Percentiles rank a stretch among this genome's conserved stretches.
Evolutionary conservation across 1,140 invertebrate genomes (phyloP).

Genomic region (Ostrea edulis): DNA sequence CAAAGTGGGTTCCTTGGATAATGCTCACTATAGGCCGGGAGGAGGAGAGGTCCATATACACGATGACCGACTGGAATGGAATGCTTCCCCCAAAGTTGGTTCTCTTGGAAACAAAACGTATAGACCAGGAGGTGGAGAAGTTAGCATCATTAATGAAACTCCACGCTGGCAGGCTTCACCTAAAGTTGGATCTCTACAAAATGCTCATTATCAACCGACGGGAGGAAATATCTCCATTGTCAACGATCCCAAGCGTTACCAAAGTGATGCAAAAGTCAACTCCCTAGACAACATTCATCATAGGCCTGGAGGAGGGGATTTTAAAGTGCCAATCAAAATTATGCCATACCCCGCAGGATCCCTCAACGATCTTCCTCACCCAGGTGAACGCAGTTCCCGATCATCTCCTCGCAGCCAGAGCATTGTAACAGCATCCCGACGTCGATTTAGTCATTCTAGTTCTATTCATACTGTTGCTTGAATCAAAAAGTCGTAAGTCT

Average conservation of each 20-base stretch:
- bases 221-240: slow-evolving; percentile 71
- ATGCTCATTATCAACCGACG: slow-evolving; percentile 63
- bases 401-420: slow-evolving; percentile 1
- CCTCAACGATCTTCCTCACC: slow-evolving; percentile 46
- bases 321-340: slow-evolving; percentile 61
- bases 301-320: slow-evolving; percentile 68
- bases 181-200: slow-evolving; percentile 84
- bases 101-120: slow-evolving; percentile 87
- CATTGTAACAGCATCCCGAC: slow-evolving; percentile 12
- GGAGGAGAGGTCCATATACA: slow-evolving; percentile 70
- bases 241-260: slow-evolving; percentile 85
- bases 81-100: slow-evolving; percentile 71
- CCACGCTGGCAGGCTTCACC: slow-evolving; percentile 70
- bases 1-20: slow-evolving; percentile 71
- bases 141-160: slow-evolving; percentile 67
- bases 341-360: slow-evolving; percentile 47
- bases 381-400: slow-evolving; percentile 30
- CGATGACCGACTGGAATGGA: slow-evolving; percentile 63
- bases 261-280: slow-evolving; percentile 59
- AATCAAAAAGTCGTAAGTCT: slow-evolving; percentile 4
- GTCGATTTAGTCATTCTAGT: slow-evolving; percentile 22
- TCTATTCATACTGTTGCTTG: slow-evolving; percentile 28
- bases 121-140: slow-evolving; percentile 67
- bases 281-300: slow-evolving; percentile 70
- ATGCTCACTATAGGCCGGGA: slow-evolving; percentile 68